Base-by-base conservation (phyloP, 2,888 invertebrate genomes). In the Melieria omissa region DNA sequence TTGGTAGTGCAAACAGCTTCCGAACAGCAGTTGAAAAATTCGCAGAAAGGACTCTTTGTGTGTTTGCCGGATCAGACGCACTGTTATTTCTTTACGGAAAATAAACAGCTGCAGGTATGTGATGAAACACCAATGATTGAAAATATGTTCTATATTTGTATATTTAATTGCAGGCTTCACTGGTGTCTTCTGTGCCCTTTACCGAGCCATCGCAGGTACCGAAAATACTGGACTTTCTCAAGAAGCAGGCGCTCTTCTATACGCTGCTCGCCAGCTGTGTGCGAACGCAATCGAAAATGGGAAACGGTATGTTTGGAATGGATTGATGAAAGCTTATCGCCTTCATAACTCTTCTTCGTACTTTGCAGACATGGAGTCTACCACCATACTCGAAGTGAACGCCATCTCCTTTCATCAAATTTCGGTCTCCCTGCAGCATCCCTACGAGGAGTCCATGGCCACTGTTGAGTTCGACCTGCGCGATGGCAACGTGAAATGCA, bases 201-300 rank as follows among this genome's bases (percentile, higher is more conserved):
- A 96, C 95, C 0, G 97, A 97, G 88, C 97, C 98, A 2, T 92
- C 94, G 7, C 96, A 97, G 86, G 96, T 97, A 73, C 93, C 97
- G 63, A 93, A 93, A 83, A 94, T 98, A 79, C 89, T 98, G 52
- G 91, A 92, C 54, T 91, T 92, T 76, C 89, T 98, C 14, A 90
- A 97, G 4, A 96, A 96, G 80, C 98, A 98, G 88, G 93, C 96
- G 52, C 89, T 97, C 14, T 97, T 98, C 88, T 98, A 97, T 86
- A 92, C 95, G 16, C 90, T 98, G 57, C 89, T 98, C 60, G 90
- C 93, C 44, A 96, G 96, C 86, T 97, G 97, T 86, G 93, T 98
- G 64, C 89, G 98, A 45, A 91, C 93, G 2, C 92, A 93, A 84
- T 91, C 92, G 62, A 93, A 93, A 79, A 92, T 83, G 72, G 83